Base-by-base conservation (phyloP, 2,797 vertebrate genomes). In the Cuniculus paca region DNA sequence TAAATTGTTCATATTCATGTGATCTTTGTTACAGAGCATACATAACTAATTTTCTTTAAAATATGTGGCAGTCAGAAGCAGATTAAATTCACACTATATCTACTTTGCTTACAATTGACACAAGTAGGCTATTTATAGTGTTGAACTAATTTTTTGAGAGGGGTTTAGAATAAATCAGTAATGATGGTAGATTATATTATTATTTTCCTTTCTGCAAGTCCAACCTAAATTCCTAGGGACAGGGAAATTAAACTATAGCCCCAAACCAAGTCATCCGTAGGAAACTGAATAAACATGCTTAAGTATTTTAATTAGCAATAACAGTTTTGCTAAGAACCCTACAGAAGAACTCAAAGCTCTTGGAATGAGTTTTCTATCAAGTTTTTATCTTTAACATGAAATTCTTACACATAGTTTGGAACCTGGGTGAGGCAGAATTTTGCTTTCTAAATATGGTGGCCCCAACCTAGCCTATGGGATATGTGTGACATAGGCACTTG, bases 321-420 rank as follows among this genome's bases (percentile, higher is more conserved):
- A 45, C 31, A 22, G 13, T 65, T 88, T 78, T 85, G 34, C 34
- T n/a, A n/a, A 65, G 34, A 65, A 65, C 63, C n/a, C 63, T 3
- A 19, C 34, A n/a, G 85, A 75, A 42, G 50, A 61, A 88, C 58
- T 34, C 12, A 63, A 48, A 96, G 39, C 63, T 88, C 88, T 74
- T 60, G 22, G 70, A 83, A 97, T 96, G 92, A 24, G 61, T 77
- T 92, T 94, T 93, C 68, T 75, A 81, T 82, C 72, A 54, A 82
- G 75, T 63, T 63, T 94, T 80, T 83, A 88, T 91, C 42, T 36
- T 20, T 54, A 65, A 82, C 75, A 50, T 85, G 78, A 95, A 80
- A 94, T 65, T 88, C 42, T 92, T 20, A 84, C 8, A 20, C 52
- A 31, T 74, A 63, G 14, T 63, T 86, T 56, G 52, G 75, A 58